Evolutionary conservation across 2,888 invertebrate genomes (phyloP).

Genomic region (Mesorhabditis spiculigera): DNA sequence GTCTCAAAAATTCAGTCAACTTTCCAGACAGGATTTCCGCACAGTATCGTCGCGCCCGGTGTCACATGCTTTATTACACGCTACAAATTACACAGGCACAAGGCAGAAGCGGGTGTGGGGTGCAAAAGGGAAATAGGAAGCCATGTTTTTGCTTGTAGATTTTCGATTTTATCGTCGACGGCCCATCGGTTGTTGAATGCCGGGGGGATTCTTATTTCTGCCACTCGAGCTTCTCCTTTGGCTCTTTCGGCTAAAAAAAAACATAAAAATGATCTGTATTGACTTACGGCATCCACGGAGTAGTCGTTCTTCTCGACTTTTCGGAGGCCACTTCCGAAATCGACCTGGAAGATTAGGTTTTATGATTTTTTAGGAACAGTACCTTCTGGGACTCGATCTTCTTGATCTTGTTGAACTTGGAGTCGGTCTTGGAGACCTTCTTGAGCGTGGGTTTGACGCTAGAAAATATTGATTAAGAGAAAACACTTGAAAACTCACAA

Average conservation of each 20-base stretch:
- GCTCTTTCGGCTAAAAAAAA: background rate
- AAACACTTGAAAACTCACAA: conserved; percentile 66
- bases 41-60: too few relatives aligned
- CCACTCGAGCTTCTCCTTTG: background rate
- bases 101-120: background rate
- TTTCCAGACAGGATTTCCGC: too few relatives aligned
- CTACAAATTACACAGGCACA: conserved; percentile 1
- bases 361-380: background rate
- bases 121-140: background rate
- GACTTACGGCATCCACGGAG: conserved; percentile 44
- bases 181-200: background rate
- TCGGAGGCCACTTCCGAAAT: conserved; percentile 56
- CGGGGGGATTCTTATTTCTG: background rate
- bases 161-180: too few relatives aligned
- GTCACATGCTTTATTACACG: background rate
- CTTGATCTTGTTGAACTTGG: conserved; percentile 68
- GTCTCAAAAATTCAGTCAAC: too few relatives aligned
- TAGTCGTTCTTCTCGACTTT: conserved; percentile 54
- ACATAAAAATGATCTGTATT: conserved; percentile 46
- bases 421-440: conserved; percentile 99
- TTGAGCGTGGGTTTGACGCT: conserved; percentile 68
- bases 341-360: conserved; percentile 43
- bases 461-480: conserved; percentile 17
- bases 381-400: conserved; percentile 51
- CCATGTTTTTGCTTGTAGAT: too few relatives aligned